Evolutionary conservation across 2,888 invertebrate genomes (phyloP).

Genomic region (Nephrotoma guestfalica): DNA sequence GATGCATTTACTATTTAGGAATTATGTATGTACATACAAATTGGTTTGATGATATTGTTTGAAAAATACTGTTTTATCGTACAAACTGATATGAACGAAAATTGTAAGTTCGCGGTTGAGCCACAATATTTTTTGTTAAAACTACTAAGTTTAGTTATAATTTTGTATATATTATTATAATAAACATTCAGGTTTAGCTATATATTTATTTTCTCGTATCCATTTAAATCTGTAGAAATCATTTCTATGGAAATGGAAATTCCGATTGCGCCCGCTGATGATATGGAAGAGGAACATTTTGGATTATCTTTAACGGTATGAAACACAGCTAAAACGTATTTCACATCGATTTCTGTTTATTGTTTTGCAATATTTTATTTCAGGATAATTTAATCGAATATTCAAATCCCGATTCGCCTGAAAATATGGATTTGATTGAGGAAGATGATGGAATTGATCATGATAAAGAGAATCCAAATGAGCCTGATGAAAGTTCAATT

Average conservation of each 20-base stretch:
- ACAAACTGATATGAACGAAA: background rate
- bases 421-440: background rate
- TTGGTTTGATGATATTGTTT: too few relatives aligned
- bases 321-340: background rate
- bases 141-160: too few relatives aligned
- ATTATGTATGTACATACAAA: too few relatives aligned
- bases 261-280: background rate
- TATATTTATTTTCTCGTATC: background rate
- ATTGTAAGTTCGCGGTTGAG: background rate
- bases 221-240: background rate
- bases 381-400: conserved; percentile 2
- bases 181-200: background rate
- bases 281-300: background rate
- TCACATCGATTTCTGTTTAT: background rate
- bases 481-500: background rate
- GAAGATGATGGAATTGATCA: background rate
- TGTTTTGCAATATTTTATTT: background rate
- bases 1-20: background rate
- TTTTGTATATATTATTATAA: too few relatives aligned
- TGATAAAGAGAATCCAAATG: background rate
- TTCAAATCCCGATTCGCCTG: background rate
- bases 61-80: background rate
- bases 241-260: background rate
- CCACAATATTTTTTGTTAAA: background rate
- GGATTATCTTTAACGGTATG: background rate